These are phyloP conservation scores for Xenus cinereus DNA, from an alignment of 2,113 vertebrate species.

Conservation along the genomic window DNA sequence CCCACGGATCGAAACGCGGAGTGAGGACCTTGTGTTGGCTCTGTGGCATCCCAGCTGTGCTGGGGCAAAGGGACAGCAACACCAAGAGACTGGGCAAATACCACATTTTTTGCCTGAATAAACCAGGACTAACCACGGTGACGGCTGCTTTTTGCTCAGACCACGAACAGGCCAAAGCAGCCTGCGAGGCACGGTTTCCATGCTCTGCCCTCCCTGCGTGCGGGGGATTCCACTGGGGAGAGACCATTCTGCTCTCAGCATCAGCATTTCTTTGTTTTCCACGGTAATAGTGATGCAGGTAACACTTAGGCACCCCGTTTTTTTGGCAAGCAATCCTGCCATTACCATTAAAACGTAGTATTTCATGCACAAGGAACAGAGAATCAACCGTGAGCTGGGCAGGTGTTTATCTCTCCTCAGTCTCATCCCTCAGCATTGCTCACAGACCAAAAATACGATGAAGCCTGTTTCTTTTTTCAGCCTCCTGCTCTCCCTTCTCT, in stretches of 20 bases:
- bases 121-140: not conserved
- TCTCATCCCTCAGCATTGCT: not conserved
- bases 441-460: not conserved
- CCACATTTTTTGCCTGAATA: not conserved
- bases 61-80: not conserved
- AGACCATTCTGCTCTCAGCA: not conserved
- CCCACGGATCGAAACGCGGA: not conserved
- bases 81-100: not conserved
- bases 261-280: not conserved
- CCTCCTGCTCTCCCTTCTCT: not conserved
- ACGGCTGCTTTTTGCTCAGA: not conserved
- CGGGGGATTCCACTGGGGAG: not conserved
- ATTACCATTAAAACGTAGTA: not conserved
- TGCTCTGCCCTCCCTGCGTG: not conserved
- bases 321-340: not conserved
- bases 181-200: fast-evolving
- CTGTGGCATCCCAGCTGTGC: not conserved
- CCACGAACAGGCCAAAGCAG: not conserved
- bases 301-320: not conserved
- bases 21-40: not conserved
- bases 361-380: not conserved
- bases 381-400: not conserved
- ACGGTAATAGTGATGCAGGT: not conserved
- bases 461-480: not conserved
- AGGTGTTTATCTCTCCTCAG: not conserved